Evolutionary conservation across 64 coral and sea anemone genomes (phyloP), one percentile per base, ranked within the genome.

Genomic region (Porites australiensis): DNA sequence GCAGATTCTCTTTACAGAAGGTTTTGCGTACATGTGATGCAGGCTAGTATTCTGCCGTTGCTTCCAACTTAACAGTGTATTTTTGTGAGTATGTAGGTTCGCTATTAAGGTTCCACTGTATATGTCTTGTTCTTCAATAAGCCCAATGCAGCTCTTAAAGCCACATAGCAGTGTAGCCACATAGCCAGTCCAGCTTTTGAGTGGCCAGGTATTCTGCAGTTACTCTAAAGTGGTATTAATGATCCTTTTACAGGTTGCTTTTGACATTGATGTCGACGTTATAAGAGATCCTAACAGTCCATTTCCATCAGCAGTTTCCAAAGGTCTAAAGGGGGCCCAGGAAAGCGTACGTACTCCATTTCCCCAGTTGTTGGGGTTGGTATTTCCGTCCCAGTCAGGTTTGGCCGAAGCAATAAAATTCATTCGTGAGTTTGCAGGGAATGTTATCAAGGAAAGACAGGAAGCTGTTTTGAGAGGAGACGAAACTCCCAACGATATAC

Each of bases 381-480:
- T 79, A 44, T 81, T 72, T 68, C 67, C 87, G 72, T 66, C 61
- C 79, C 58, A 89, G 81, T 70, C 47, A 72, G 64, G 58, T 3
- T 14, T 96, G 12, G 19, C 48, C 16, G 77, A 79, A 6, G 43
- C 62, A 44, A 43, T 64, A 13, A 64, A 70, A 11, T 96, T 93
- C 68, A 76, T 96, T 9, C 90, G 87, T 21, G 62, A 93, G 48
- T 96, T 86, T 96, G 95, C 55, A 57, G 16, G 78, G 62, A 89
- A 74, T 19, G 91, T 93, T 61, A 96, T 96, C 22, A 68, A 27
- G 2, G 87, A 93, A 21, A 67, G 95, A 14, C 57, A 84, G 21
- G 65, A 85, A 52, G 87, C 71, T 61, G 62, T 93, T 14, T 90
- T 51, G 12, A 61, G 45, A 44, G 79, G 72, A n/a, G 50, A 78